Conservation (phyloP, 2,797 vertebrate species). For the Manis javanica region DNA sequence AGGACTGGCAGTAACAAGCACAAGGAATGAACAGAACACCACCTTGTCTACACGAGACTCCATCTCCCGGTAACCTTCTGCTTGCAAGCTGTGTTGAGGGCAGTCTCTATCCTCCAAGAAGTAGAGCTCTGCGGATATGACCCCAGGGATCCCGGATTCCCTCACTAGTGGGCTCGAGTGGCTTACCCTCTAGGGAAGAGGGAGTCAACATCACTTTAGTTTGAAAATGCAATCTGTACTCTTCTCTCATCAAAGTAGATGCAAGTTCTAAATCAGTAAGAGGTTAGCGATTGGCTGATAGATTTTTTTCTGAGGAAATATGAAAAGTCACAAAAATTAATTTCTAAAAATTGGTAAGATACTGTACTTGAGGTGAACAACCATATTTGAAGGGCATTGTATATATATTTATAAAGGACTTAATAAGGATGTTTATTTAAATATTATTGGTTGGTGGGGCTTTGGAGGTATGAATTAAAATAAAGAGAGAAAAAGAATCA, state of each 20-base stretch:
- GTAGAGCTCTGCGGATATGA: neutral
- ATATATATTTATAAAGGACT: neutral
- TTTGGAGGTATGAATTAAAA: constrained; percentile 68
- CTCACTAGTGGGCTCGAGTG: neutral
- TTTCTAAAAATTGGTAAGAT: neutral
- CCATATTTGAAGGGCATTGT: neutral
- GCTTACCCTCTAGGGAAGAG: neutral
- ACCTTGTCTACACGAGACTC: rapidly evolving
- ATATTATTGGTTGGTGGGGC: constrained; percentile 48
- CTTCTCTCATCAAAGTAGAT: neutral
- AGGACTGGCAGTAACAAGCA: neutral
- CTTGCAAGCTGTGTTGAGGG: neutral
- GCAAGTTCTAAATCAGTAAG: neutral
- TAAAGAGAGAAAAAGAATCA: constrained; percentile 75
- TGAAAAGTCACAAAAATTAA: neutral
- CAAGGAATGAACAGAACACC: neutral
- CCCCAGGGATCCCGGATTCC: neutral
- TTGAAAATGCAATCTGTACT: neutral
- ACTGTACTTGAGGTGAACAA: neutral
- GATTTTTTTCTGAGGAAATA: neutral
- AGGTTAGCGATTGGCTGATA: neutral
- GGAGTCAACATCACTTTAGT: neutral
- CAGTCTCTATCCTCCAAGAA: neutral
- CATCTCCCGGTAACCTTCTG: neutral
- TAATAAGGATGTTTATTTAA: constrained; percentile 41